These are phyloP conservation scores for Syngnathus rostellatus DNA, from an alignment of 2,797 vertebrate genomes.

Conservation along the genomic window DNA sequence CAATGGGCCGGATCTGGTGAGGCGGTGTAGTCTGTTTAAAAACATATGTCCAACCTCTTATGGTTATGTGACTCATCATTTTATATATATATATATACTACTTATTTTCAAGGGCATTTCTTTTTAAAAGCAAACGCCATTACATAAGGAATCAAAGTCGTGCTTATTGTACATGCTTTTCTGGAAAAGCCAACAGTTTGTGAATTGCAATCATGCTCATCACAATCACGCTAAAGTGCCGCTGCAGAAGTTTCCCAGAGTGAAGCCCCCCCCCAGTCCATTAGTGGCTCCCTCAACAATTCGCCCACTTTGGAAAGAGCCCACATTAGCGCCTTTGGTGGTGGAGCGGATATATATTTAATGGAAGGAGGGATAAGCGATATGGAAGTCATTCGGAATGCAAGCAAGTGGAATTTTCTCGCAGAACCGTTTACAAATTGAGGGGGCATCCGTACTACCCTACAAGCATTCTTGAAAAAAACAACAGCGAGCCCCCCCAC, in stretches of 20 bases:
- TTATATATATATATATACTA: no score
- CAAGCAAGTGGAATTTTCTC: not conserved
- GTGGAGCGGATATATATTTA: not conserved
- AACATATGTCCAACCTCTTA: not conserved
- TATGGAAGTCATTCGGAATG: not conserved
- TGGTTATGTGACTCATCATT: not conserved
- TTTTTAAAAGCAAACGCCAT: not conserved
- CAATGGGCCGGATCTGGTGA: not conserved
- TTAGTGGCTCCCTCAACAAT: conserved; percentile 5
- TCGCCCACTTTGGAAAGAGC: not conserved
- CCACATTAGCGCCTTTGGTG: conserved; percentile 4
- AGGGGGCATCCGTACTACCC: not conserved
- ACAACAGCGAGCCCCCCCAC: not conserved
- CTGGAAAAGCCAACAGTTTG: not conserved
- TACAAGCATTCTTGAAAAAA: not conserved
- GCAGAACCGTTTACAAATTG: not conserved
- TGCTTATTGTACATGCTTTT: conserved; percentile 8
- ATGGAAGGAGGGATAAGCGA: not conserved
- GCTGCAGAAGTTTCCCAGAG: not conserved
- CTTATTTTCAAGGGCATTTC: not conserved
- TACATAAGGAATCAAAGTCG: conserved; percentile 3
- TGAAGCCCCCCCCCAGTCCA: conserved; percentile 1
- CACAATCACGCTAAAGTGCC: not conserved
- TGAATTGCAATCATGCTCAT: not conserved
- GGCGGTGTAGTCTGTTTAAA: not conserved